Evolutionary conservation across 2,113 vertebrate species (phyloP), one percentile per base, ranked within the genome.

Genomic region (Fulmarus glacialis): DNA sequence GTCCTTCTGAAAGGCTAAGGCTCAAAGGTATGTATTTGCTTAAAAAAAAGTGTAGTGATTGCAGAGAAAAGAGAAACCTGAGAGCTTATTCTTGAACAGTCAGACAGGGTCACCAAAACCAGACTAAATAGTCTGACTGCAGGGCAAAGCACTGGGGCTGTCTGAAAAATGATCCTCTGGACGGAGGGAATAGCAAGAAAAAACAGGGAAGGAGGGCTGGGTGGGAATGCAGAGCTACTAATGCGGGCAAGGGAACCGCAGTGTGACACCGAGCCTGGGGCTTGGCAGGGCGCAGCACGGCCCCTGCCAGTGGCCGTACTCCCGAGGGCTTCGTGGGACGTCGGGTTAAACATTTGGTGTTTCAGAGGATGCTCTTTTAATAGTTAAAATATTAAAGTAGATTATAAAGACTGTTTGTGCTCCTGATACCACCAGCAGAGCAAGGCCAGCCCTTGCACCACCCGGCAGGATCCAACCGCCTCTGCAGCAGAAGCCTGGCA

Each of bases 91-190:
- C 97, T 97, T 84, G 19, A 87, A 66, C 98, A 98, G 98, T 98
- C 98, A 98, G 98, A 98, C 96, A 93, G 98, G 98, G 98, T 98
- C 98, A 99, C 96, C 96, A 98, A 97, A 98, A 98, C 98, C 98
- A 99, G 99, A 99, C 99, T 99, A 99, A 99, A 99, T 98, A 99
- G 98, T 98, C 98, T 98, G 98, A 97, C 85, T 97, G 96, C 87
- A 96, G 70, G 97, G 97, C 97, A 89, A 70, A 96, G 95, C 95
- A 7, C 34, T 81, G 82, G 92, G 93, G 97, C 97, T 98, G 98
- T 96, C 98, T 98, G 98, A 98, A 98, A 99, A 97, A 95, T 87
- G 97, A 98, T 98, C 97, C 94, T 43, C 15, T 63, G 91, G 80
- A 95, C 81, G 94, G 97, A 98, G 93, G 89, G 94, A 85, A 50